phyloP scores from a whole-genome alignment of 1,140 invertebrate species.

The Papilio glaucus region DNA sequence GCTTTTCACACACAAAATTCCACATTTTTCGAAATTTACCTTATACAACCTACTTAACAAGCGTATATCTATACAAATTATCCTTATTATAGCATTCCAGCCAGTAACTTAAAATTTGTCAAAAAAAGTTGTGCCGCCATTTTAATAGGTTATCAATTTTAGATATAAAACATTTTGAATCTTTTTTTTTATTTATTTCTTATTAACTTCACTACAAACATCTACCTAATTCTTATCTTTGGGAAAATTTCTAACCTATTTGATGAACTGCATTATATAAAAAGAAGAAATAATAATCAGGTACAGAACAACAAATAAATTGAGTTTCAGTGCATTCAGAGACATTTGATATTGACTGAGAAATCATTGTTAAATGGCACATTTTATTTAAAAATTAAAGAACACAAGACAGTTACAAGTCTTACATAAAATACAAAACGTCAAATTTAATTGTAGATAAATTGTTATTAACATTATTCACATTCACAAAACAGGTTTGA shows the following conservation, averaged over 20 bases:
- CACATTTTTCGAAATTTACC: neutral
- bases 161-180: neutral
- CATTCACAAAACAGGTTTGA: neutral
- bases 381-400: neutral
- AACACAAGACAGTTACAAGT: neutral
- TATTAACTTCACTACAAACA: conserved; percentile 15
- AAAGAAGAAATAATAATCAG: conserved; percentile 52
- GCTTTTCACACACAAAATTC: neutral
- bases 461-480: neutral
- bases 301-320: conserved; percentile 50
- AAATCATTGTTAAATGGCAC: conserved; percentile 25
- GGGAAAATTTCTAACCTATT: conserved; percentile 52
- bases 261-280: conserved; percentile 51
- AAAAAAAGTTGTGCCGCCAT: conserved; percentile 18
- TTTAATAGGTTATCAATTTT: neutral
- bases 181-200: neutral
- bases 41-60: conserved; percentile 29
- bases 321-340: conserved; percentile 5
- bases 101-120: conserved; percentile 23
- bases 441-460: neutral
- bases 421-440: neutral
- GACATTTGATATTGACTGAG: conserved; percentile 5
- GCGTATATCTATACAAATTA: conserved; percentile 17
- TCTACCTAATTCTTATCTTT: conserved; percentile 59
- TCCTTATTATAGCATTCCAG: conserved; percentile 11